These are phyloP conservation scores for Tringa solitaria DNA, from an alignment of 2,113 vertebrate genomes.

Conservation along the genomic window DNA sequence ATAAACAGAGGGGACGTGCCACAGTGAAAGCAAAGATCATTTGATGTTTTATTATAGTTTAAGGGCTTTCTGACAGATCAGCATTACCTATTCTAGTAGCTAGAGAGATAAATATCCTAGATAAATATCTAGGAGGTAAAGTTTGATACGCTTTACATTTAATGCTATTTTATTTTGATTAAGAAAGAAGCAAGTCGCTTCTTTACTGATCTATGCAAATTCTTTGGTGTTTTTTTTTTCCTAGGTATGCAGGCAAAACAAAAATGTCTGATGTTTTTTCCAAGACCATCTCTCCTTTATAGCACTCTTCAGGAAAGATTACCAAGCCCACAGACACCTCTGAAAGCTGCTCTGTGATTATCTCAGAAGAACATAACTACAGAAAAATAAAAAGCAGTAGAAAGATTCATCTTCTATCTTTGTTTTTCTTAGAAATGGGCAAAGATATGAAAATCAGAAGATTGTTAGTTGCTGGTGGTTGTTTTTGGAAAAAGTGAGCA, in stretches of 20 bases:
- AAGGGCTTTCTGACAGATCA: not conserved
- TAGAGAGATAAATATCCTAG: too few species aligned
- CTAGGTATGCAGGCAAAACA: not conserved
- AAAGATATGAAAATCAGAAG: not conserved
- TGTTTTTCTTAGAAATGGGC: slow-evolving; percentile 6
- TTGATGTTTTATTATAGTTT: not conserved
- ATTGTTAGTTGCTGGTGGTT: not conserved
- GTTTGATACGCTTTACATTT: not conserved
- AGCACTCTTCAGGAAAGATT: not conserved
- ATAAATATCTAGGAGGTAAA: too few species aligned
- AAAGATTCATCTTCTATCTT: not conserved
- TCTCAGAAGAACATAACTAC: not conserved
- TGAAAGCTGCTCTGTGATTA: not conserved
- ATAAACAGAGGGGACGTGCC: not conserved
- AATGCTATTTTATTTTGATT: not conserved
- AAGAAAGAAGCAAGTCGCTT: not conserved
- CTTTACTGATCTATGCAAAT: not conserved
- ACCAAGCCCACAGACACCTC: not conserved
- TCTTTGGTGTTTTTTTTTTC: not conserved
- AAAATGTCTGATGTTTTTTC: not conserved
- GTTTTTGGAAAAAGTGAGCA: slow-evolving; percentile 20
- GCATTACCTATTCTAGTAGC: not conserved
- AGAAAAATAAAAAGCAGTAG: not conserved
- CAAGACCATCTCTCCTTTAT: not conserved
- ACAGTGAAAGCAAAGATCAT: not conserved